Base-by-base conservation (phyloP, 2,797 vertebrate species). In the Decapterus maruadsi region DNA sequence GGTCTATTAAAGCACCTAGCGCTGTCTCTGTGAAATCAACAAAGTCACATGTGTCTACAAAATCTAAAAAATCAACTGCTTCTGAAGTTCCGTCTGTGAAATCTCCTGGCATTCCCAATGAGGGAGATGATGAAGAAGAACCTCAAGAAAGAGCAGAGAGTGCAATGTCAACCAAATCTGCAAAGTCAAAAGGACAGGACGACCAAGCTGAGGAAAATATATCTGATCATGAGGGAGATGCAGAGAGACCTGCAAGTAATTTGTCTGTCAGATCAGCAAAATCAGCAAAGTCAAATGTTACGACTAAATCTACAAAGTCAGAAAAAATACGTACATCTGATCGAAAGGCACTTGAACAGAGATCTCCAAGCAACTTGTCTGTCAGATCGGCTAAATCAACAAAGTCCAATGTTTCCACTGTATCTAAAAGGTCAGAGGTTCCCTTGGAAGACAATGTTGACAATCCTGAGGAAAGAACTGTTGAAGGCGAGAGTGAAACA, bases 1-100 rank as follows among this genome's bases (percentile, higher is more conserved):
- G 26, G 26, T 26, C 26, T 26, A 3, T 26, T 26, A 26, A 26
- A 26, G 26, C 26, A 31, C 43, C 19, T 16, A 78, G 61, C 78
- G 84, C 53, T 69, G 46, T 67, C 68, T 91, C 76, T 78, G 83
- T 1, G 0, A 91, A 90, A 80, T 95, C 94, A 20, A 34, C 68
- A 8, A 85, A 86, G 53, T 93, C 87, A 22, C 61, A 60, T 11
- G 2, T 26, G 55, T 88, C 84, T 31, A 11, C 50, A 43, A 68
- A 60, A 75, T 89, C 87, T 16, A 45, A 20, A 0, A 85, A 83
- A 65, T 87, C 88, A 34, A 61, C 65, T 14, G 20, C 16, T 36
- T 78, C 79, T 69, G 61, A 69, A 19, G 19, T 59, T 46, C 13
- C 14, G 42, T 5, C 40, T 42, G 1, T 42, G 70, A 31, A 8